A percentile compares a stretch with the other conserved stretches of the same genome.
phyloP scores from a whole-genome alignment of 2,113 vertebrate species.

The Notothenia rossii region DNA sequence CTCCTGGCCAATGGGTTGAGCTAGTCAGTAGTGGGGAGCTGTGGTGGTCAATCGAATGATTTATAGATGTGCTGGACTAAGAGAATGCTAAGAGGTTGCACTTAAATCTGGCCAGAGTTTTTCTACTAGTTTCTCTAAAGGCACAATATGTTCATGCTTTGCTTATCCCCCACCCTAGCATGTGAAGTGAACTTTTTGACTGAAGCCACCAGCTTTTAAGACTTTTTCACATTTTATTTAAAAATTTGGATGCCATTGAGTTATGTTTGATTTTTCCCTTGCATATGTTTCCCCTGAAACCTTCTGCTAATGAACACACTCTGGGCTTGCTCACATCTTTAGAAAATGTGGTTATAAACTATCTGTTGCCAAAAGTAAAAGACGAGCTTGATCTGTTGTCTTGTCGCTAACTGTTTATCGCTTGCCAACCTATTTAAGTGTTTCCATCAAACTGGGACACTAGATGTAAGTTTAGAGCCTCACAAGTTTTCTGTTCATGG shows the following conservation, averaged over 20 bases:
- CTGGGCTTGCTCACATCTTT: constrained; percentile 57
- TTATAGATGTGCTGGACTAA: constrained; percentile 78
- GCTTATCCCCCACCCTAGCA: constrained; percentile 39
- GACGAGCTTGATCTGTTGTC: constrained; percentile 66
- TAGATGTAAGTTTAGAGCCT: constrained; percentile 75
- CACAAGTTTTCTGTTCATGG: constrained; percentile 59
- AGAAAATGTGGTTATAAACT: constrained; percentile 66
- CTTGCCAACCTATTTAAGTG: constrained; percentile 76
- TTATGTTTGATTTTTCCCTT: constrained; percentile 59
- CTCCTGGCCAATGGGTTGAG: constrained; percentile 84
- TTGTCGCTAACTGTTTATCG: constrained; percentile 70
- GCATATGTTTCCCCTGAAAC: constrained; percentile 61
- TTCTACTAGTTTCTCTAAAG: constrained; percentile 56
- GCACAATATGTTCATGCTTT: constrained; percentile 71
- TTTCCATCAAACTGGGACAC: constrained; percentile 71
- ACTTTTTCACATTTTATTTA: constrained; percentile 41
- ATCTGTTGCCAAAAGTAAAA: constrained; percentile 68
- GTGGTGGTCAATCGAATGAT: constrained; percentile 84
- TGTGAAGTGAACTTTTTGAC: constrained; percentile 39
- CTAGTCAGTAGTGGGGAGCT: constrained; percentile 82
- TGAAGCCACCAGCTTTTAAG: constrained; percentile 26
- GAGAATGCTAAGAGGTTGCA: constrained; percentile 72
- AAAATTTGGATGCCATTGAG: constrained; percentile 50
- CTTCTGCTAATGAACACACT: constrained; percentile 71
- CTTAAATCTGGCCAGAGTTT: constrained; percentile 57